Evolutionary conservation across 2,113 vertebrate genomes (phyloP).

Genomic region (Chaenocephalus aceratus): DNA sequence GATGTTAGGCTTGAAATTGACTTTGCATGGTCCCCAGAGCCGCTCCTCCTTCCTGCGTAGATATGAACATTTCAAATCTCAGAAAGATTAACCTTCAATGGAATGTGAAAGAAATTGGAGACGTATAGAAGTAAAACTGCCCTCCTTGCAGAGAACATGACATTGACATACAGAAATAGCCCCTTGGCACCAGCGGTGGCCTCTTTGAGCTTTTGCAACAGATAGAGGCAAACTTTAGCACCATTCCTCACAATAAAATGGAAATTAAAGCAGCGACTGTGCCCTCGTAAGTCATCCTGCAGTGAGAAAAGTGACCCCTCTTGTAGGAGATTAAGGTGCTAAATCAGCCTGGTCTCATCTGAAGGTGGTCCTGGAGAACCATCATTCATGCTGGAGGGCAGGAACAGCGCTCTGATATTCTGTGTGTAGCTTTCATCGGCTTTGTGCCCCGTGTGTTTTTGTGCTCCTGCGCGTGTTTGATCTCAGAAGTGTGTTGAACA

Average conservation of each 20-base stretch:
- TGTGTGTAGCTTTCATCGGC: constrained; percentile 23
- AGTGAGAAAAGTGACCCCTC: constrained; percentile 58
- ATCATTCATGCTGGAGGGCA: constrained; percentile 62
- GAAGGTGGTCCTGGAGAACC: constrained; percentile 52
- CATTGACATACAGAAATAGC: constrained; percentile 15
- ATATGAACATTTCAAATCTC: not conserved
- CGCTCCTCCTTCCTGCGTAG: not conserved
- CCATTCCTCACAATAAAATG: constrained; percentile 63
- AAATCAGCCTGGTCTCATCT: constrained; percentile 73
- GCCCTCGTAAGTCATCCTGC: constrained; percentile 66
- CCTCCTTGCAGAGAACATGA: not conserved
- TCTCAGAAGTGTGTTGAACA: constrained; percentile 32
- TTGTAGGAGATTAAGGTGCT: constrained; percentile 63
- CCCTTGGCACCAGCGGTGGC: not conserved
- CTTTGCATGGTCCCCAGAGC: not conserved
- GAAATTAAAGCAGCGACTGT: constrained; percentile 63
- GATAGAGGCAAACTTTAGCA: constrained; percentile 41
- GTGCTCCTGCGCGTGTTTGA: constrained; percentile 30
- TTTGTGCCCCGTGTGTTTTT: constrained; percentile 25
- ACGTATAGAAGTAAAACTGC: not conserved
- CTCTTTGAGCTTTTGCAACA: constrained; percentile 6
- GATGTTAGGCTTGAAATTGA: constrained; percentile 3
- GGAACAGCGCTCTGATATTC: constrained; percentile 55
- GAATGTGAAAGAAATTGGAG: constrained; percentile 4
- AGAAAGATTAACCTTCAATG: constrained; percentile 2